Evolutionary conservation across 2,113 vertebrate genomes (phyloP), one percentile per base, ranked within the genome.

Genomic region (Phrynocephalus versicolor): DNA sequence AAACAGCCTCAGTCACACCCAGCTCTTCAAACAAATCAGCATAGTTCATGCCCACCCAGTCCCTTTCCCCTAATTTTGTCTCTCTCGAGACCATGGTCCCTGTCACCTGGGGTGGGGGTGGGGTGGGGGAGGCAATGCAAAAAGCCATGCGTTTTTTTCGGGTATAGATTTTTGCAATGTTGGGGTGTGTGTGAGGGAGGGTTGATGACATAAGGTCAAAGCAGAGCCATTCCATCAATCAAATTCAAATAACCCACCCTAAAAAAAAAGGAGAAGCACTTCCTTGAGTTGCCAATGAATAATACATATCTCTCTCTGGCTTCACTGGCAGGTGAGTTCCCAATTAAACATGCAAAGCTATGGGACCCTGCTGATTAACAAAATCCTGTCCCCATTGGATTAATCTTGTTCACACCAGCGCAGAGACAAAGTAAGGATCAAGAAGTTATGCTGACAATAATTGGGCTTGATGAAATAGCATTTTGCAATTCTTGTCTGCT

Each of bases 271-370:
- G 27, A 19, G 37, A 16, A 18, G 82, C 1, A 62, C 16, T 85
- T 90, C 72, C 45, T 86, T 9, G 84, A 88, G 62, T 75, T 85
- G 33, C 55, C 85, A 30, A 7, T 58, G 72, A 83, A 91, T 84
- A 90, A 86, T 64, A 72, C 65, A 88, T 88, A 88, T 73, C 73
- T 62, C 73, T 62, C 82, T 69, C 33, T 37, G 35, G n/a, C 41
- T 67, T 88, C 86, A 73, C 37, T 77, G 64, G 70, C 86, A 92
- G 72, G 81, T 82, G 78, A 85, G 77, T 91, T 91, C 83, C 84
- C 57, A 90, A 65, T 90, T 91, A 94, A 89, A 67, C 39, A 90
- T 74, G 45, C 15, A 82, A 94, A 93, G 81, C 79, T 82, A 19
- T 25, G 87, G 90, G 78, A 90, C 83, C 67, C 78, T 84, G 64